phyloP scores from a whole-genome alignment of 2,888 invertebrate species.

The Sericinus montela region DNA sequence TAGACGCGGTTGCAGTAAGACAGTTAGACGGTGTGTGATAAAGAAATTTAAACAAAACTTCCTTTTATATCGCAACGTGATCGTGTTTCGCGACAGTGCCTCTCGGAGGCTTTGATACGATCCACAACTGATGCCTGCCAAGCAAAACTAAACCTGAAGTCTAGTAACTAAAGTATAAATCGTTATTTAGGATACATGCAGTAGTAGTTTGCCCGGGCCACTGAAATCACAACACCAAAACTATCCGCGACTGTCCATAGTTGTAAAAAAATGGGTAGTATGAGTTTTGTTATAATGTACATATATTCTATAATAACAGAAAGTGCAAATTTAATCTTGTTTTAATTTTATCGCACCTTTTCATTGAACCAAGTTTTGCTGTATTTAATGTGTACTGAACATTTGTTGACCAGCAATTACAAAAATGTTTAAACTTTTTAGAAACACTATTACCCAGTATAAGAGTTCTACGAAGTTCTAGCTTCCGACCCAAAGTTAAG shows the following conservation, averaged over 20 bases:
- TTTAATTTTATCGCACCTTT: neutral
- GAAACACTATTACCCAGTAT: too few relatives aligned
- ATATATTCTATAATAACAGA: conserved; percentile 12
- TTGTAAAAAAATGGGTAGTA: conserved; percentile 5
- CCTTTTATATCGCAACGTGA: conserved; percentile 77
- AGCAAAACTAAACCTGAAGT: conserved; percentile 24
- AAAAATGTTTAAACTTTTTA: too few relatives aligned
- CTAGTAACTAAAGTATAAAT: conserved; percentile 1
- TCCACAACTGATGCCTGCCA: conserved; percentile 25
- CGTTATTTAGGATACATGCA: neutral
- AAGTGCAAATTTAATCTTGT: conserved; percentile 7
- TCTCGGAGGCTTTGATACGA: conserved; percentile 49
- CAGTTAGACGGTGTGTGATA: conserved; percentile 66
- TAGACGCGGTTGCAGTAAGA: conserved; percentile 56
- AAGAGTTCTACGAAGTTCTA: too few relatives aligned
- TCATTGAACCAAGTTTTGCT: too few relatives aligned
- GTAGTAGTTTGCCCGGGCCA: neutral
- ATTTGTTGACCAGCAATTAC: too few relatives aligned
- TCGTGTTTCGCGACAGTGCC: conserved; percentile 74
- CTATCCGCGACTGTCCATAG: conserved; percentile 30
- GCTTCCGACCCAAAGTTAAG: too few relatives aligned
- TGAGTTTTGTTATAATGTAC: conserved; percentile 13
- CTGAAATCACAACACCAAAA: conserved; percentile 32
- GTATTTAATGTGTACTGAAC: too few relatives aligned
- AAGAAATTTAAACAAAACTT: conserved; percentile 74